phyloP scores from a whole-genome alignment of 2,113 vertebrate genomes.

The Herpailurus yagouaroundi region DNA sequence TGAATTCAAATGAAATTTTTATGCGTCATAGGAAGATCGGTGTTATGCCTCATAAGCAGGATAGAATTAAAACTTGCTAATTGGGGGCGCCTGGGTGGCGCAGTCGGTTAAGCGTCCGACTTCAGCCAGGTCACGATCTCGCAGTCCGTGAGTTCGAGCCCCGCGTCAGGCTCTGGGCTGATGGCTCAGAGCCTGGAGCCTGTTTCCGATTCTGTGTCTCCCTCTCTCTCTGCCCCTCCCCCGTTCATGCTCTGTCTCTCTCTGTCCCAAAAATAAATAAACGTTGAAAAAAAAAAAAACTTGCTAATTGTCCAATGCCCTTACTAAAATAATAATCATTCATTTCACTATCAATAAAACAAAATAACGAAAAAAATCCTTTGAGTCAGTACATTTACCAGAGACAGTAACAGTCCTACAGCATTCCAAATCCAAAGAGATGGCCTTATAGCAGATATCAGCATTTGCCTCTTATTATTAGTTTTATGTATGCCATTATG shows the following conservation, averaged over 20 bases:
- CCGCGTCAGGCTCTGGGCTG: too few relatives aligned
- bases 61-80: background rate
- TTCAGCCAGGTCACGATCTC: too few relatives aligned
- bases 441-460: background rate
- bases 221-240: too few relatives aligned
- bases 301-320: background rate
- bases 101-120: too few relatives aligned
- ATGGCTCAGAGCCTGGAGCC: too few relatives aligned
- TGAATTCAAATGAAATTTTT: background rate
- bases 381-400: background rate
- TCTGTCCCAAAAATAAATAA: too few relatives aligned
- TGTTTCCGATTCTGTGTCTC: too few relatives aligned
- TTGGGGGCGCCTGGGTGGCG: too few relatives aligned
- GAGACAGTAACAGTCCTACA: background rate
- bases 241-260: too few relatives aligned
- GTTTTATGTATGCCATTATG: background rate
- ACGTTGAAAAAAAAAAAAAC: too few relatives aligned
- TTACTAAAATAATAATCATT: constrained; percentile 16
- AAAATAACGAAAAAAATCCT: background rate
- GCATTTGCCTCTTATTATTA: background rate
- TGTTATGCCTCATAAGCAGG: background rate
- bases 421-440: background rate
- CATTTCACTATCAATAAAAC: background rate
- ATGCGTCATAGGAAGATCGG: background rate
- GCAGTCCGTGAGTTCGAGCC: too few relatives aligned